A percentile compares a stretch with the other conserved stretches of the same genome.
These are phyloP conservation scores for Pteronotus mesoamericanus DNA, from an alignment of 2,797 vertebrate species.

Conservation along the genomic window DNA sequence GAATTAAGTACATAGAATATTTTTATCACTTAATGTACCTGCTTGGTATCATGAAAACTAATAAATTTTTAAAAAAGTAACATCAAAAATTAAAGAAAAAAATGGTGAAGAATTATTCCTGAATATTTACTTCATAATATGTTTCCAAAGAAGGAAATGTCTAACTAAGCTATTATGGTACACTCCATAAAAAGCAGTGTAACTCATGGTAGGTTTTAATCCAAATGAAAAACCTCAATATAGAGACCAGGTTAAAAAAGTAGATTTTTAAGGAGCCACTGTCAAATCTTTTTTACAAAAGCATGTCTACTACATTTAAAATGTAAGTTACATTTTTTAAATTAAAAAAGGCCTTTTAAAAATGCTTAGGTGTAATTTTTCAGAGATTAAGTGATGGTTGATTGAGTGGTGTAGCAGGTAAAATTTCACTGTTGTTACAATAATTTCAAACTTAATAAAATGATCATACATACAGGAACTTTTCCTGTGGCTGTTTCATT, in stretches of 20 bases:
- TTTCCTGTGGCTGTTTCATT: constrained; percentile 1
- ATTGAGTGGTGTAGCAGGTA: background rate
- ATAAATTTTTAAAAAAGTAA: background rate
- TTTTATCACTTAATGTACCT: background rate
- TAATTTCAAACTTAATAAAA: constrained; percentile 27
- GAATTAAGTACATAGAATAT: background rate
- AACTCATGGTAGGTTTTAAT: background rate
- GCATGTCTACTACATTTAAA: background rate
- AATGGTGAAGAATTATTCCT: background rate
- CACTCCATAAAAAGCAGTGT: background rate
- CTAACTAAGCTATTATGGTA: background rate
- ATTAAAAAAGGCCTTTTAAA: background rate
- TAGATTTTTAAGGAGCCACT: background rate
- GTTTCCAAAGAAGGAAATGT: background rate
- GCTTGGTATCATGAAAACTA: background rate
- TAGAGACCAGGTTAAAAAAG: background rate
- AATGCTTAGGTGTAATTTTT: background rate
- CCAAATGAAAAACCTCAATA: background rate
- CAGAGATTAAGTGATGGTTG: background rate
- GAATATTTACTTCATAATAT: background rate
- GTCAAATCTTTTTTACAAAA: constrained; percentile 18
- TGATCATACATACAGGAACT: background rate
- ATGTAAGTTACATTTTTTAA: background rate
- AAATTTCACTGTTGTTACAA: constrained; percentile 12
- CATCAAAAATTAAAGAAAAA: constrained; percentile 11